Conservation (phyloP, 2,113 vertebrate species). For the Nannobrachium achirus region DNA sequence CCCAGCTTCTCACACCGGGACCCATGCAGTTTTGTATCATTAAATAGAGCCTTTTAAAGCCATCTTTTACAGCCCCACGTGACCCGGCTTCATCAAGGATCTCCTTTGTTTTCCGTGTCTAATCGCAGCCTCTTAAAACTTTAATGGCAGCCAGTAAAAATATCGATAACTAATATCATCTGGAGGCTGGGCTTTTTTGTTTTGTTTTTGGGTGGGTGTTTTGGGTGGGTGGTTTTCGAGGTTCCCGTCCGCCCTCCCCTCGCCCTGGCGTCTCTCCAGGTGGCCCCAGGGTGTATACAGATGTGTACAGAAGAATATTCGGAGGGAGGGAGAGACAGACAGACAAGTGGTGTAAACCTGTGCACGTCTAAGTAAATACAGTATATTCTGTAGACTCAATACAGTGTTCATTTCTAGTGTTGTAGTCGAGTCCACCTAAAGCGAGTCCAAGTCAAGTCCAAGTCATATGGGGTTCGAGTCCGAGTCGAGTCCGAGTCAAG, state of each 20-base stretch:
- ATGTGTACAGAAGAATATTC: conserved; percentile 34
- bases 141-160: conserved; percentile 67
- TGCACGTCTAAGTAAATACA: too few species aligned
- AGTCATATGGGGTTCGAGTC: too few species aligned
- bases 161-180: conserved; percentile 78
- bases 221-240: conserved; percentile 46
- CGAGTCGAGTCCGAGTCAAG: too few species aligned
- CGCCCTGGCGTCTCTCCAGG: conserved; percentile 50
- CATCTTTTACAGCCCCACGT: conserved; percentile 63
- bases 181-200: conserved; percentile 53
- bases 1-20: conserved; percentile 58
- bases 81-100: conserved; percentile 60
- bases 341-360: not conserved
- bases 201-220: conserved; percentile 7
- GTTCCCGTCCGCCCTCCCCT: conserved; percentile 47
- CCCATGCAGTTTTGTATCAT: conserved; percentile 60
- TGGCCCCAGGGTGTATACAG: conserved; percentile 31
- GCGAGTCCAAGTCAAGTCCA: too few species aligned
- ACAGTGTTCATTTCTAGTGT: too few species aligned
- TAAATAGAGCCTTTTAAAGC: conserved; percentile 67
- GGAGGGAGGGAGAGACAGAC: conserved; percentile 12
- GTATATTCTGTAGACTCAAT: too few species aligned
- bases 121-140: conserved; percentile 70
- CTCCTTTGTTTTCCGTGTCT: conserved; percentile 69
- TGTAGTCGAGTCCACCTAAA: too few species aligned